Evolutionary conservation across 2,888 invertebrate genomes (phyloP).

Genomic region (Dryocosmus kuriphilus): DNA sequence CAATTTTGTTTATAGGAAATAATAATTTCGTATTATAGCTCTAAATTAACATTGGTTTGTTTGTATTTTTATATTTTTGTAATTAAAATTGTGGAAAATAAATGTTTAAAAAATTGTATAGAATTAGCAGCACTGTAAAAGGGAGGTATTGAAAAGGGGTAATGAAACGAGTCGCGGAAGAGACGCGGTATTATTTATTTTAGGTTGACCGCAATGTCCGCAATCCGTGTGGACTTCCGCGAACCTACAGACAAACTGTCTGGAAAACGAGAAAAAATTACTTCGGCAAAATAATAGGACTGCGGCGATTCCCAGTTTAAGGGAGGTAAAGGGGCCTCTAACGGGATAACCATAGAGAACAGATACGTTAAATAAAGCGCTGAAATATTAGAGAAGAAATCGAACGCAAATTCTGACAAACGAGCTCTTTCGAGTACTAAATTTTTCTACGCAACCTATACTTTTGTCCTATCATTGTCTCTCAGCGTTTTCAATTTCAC

Average conservation of each 20-base stretch:
- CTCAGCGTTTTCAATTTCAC: neutral
- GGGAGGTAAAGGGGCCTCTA: constrained; percentile 24
- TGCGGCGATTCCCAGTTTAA: constrained; percentile 45
- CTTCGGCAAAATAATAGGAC: constrained; percentile 64
- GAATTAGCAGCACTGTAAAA: neutral
- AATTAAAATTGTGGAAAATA: neutral
- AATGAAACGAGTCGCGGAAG: constrained; percentile 62
- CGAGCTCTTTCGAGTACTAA: constrained; percentile 27
- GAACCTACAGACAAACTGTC: constrained; percentile 67
- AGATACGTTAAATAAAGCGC: constrained; percentile 42
- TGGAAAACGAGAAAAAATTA: constrained; percentile 75
- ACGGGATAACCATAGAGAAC: constrained; percentile 44
- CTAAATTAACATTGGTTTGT: neutral
- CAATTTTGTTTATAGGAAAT: neutral
- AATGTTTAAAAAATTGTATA: neutral
- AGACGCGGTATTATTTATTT: constrained; percentile 70
- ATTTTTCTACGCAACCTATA: neutral
- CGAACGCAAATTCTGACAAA: constrained; percentile 47
- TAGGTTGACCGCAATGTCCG: constrained; percentile 68
- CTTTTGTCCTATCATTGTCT: neutral
- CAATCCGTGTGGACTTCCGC: constrained; percentile 69
- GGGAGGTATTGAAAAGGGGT: constrained; percentile 29
- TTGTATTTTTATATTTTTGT: neutral
- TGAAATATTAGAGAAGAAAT: constrained; percentile 42
- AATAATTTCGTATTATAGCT: neutral